A percentile compares a stretch with the other conserved stretches of the same genome.
These are phyloP conservation scores for Trogon surrucura DNA, from an alignment of 2,113 vertebrate species.

Conservation along the genomic window DNA sequence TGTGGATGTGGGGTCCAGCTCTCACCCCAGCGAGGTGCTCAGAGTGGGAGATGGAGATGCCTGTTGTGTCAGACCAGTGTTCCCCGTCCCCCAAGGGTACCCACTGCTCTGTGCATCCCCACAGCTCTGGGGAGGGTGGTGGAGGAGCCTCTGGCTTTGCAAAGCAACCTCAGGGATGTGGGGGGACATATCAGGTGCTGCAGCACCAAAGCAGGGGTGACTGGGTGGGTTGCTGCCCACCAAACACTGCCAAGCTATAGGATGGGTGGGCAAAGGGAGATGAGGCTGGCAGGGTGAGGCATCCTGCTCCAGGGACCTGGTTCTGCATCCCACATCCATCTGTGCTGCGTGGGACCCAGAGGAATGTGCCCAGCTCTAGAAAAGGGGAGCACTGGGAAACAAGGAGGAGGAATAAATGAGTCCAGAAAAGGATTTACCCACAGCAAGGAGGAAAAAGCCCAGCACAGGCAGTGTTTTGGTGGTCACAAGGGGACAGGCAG, in stretches of 20 bases:
- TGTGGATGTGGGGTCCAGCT: fast-evolving
- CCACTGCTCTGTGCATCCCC: background rate
- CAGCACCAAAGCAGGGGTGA: background rate
- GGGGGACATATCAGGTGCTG: background rate
- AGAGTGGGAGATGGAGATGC: background rate
- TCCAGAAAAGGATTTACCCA: background rate
- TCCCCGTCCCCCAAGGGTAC: background rate
- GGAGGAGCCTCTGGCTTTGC: background rate
- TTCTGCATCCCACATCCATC: background rate
- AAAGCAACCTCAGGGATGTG: background rate
- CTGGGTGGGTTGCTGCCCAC: background rate
- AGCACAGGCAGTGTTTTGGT: background rate
- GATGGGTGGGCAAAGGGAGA: background rate
- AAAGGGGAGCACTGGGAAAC: background rate
- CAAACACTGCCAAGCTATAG: background rate
- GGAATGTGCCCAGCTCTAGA: background rate
- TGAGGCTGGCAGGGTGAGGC: background rate
- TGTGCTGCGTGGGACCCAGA: background rate
- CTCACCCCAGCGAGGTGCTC: background rate
- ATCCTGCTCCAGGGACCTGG: background rate
- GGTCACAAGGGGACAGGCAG: background rate
- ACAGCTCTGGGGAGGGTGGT: background rate
- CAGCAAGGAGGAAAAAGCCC: background rate
- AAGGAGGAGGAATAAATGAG: conserved; percentile 24
- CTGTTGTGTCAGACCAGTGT: background rate